These are phyloP conservation scores for Notospermus geniculatus DNA, from an alignment of 1,140 invertebrate species.

Conservation along the genomic window DNA sequence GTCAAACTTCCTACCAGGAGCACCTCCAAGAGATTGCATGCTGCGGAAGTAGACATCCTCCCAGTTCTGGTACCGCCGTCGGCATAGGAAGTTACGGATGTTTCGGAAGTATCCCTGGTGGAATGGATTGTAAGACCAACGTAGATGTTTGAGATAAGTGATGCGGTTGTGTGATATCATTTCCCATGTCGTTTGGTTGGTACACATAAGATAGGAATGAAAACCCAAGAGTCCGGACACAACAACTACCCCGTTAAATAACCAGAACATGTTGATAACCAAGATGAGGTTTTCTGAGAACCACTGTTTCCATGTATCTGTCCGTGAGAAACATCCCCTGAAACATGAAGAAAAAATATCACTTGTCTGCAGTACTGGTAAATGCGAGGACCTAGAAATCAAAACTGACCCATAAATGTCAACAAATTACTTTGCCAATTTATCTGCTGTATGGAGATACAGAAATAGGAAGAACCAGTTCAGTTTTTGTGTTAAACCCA, in stretches of 20 bases:
- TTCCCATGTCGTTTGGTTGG: slow-evolving; percentile 54
- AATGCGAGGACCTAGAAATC: neutral
- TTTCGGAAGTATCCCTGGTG: slow-evolving; percentile 46
- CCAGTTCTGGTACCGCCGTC: slow-evolving; percentile 8
- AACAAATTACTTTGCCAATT: slow-evolving; percentile 12
- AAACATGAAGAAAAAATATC: slow-evolving; percentile 20
- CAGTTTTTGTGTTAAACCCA: slow-evolving; percentile 25
- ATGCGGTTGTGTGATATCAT: slow-evolving; percentile 47
- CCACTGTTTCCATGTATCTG: slow-evolving; percentile 39
- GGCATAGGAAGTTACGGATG: slow-evolving; percentile 46
- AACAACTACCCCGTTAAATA: slow-evolving; percentile 37
- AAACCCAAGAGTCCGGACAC: slow-evolving; percentile 41
- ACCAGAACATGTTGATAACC: slow-evolving; percentile 39
- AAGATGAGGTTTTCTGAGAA: slow-evolving; percentile 38
- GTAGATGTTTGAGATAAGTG: slow-evolving; percentile 51
- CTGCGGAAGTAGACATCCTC: slow-evolving; percentile 6
- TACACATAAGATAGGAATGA: slow-evolving; percentile 50
- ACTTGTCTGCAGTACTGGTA: neutral
- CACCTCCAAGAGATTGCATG: neutral
- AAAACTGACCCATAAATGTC: slow-evolving; percentile 11
- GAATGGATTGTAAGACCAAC: slow-evolving; percentile 51
- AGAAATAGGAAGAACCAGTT: neutral
- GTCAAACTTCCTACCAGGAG: too few relatives aligned
- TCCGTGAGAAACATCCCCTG: slow-evolving; percentile 36
- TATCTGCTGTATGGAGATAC: neutral